Evolutionary conservation across 1,140 invertebrate genomes (phyloP).

Genomic region (Scylla paramamosain): DNA sequence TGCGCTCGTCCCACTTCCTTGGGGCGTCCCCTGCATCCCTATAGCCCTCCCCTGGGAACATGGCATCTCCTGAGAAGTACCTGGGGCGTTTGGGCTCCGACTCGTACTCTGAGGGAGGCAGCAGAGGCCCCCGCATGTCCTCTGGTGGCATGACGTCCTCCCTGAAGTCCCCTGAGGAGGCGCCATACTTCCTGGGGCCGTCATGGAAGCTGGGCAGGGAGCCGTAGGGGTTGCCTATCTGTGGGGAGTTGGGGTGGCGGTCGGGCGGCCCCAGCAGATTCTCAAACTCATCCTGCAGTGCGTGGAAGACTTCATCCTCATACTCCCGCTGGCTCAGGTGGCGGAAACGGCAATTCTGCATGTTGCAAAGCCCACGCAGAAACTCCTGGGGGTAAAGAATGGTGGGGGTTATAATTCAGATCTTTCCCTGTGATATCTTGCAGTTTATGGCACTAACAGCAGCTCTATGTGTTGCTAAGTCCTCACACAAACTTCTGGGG

Average conservation of each 20-base stretch:
- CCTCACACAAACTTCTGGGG: slow-evolving; percentile 58
- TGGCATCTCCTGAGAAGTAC: background rate
- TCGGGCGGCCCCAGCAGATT: slow-evolving; percentile 50
- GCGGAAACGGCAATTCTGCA: slow-evolving; percentile 62
- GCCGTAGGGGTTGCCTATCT: background rate
- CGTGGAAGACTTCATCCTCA: slow-evolving; percentile 58
- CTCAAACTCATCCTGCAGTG: slow-evolving; percentile 61
- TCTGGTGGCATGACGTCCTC: background rate
- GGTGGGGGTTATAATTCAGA: background rate
- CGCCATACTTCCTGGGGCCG: background rate
- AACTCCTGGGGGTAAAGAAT: slow-evolving; percentile 37
- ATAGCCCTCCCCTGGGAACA: background rate
- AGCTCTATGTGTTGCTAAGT: slow-evolving; percentile 33
- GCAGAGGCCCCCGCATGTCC: background rate
- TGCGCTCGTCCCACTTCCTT: slow-evolving; percentile 38
- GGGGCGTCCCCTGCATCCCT: background rate
- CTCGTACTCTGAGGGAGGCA: slow-evolving; percentile 32
- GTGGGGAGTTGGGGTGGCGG: background rate
- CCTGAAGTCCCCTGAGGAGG: background rate
- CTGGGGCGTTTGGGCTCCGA: slow-evolving; percentile 33
- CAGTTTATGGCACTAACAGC: background rate
- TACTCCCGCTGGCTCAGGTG: slow-evolving; percentile 57
- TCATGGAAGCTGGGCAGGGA: slow-evolving; percentile 10
- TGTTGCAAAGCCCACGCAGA: slow-evolving; percentile 47
- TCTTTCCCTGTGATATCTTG: background rate